phyloP scores from a whole-genome alignment of 2,797 vertebrate species.

The Pyrocephalus nanus region DNA sequence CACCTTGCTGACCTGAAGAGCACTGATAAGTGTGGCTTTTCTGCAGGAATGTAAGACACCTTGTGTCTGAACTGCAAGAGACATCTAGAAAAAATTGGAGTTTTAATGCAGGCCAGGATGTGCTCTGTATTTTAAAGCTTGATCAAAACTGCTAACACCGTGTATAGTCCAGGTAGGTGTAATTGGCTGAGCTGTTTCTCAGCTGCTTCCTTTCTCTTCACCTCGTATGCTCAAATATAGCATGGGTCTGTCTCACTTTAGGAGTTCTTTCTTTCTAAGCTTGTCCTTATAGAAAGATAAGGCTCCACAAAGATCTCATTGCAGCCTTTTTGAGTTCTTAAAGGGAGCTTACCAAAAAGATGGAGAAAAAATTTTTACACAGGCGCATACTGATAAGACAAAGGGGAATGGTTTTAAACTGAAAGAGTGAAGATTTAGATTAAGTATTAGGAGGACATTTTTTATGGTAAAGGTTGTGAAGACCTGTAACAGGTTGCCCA shows the following conservation, averaged over 20 bases:
- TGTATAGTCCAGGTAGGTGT: neutral
- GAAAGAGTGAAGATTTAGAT: neutral
- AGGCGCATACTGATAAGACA: neutral
- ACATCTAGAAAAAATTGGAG: neutral
- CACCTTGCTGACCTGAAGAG: neutral
- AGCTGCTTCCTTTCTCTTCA: neutral
- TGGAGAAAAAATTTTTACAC: neutral
- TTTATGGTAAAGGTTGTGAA: neutral
- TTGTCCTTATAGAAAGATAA: neutral
- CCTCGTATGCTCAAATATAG: neutral
- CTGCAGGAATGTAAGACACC: neutral
- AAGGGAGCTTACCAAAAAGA: neutral
- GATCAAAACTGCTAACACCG: neutral
- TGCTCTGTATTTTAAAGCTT: neutral
- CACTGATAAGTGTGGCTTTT: neutral
- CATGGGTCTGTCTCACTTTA: neutral
- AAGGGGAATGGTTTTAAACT: neutral
- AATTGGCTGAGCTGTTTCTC: neutral
- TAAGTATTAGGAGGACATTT: neutral
- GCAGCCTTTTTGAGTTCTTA: neutral
- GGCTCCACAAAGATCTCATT: accelerated
- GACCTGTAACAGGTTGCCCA: neutral
- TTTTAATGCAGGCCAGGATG: neutral
- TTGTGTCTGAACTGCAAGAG: neutral
- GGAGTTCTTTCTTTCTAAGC: neutral